These are phyloP conservation scores for Norana najaformis DNA, from an alignment of 2,888 invertebrate genomes.

Conservation along the genomic window DNA sequence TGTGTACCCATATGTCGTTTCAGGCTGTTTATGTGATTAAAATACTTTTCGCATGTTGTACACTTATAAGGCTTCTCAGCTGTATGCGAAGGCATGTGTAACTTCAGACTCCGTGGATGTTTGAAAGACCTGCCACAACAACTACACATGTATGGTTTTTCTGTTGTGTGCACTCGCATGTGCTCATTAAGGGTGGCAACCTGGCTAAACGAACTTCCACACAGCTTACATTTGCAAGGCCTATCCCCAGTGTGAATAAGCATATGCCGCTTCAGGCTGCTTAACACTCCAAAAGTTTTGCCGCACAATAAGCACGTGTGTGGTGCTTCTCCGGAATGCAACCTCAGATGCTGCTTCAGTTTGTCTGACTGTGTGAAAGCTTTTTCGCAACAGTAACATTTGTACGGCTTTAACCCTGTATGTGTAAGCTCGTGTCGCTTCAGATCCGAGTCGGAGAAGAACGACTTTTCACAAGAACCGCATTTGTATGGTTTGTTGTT, in stretches of 20 bases:
- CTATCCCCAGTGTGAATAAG: not conserved
- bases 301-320: not conserved
- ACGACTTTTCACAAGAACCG: not conserved
- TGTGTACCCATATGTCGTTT: not conserved
- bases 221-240: not conserved
- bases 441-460: constrained; percentile 5
- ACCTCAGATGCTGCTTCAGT: constrained; percentile 6
- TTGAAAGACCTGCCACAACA: not conserved
- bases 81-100: not conserved
- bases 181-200: not conserved
- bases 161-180: not conserved
- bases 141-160: not conserved
- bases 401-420: not conserved
- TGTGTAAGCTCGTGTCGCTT: not conserved
- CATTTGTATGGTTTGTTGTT: constrained; percentile 13
- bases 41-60: not conserved
- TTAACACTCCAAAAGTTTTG: not conserved
- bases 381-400: not conserved
- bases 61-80: not conserved
- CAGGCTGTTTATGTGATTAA: not conserved
- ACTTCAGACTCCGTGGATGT: constrained; percentile 7
- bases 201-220: not conserved
- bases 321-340: not conserved
- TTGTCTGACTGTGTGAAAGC: not conserved
- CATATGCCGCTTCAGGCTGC: not conserved